A percentile compares a stretch with the other conserved stretches of the same genome.
These are phyloP conservation scores for Montipora foliosa DNA, from an alignment of 64 coral and sea anemone species.

Conservation along the genomic window DNA sequence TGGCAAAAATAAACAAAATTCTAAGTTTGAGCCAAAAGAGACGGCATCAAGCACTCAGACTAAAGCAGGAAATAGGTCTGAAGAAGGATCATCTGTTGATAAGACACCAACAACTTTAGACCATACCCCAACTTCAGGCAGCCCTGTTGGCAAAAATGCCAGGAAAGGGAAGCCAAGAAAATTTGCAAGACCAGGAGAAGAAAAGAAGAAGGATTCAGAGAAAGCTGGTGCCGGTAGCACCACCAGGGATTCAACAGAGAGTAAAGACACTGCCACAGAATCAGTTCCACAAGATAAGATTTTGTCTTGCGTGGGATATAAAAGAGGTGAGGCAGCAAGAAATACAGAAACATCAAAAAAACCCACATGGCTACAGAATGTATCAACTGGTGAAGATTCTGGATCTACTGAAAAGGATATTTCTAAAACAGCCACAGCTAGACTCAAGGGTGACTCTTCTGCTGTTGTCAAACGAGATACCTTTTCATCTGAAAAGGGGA, in stretches of 20 bases:
- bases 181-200: background rate
- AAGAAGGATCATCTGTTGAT: background rate
- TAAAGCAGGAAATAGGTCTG: background rate
- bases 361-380: background rate
- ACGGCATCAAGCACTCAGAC: background rate
- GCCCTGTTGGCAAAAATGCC: background rate
- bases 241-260: background rate
- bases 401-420: background rate
- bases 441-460: background rate
- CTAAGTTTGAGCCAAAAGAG: background rate
- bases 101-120: background rate
- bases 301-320: background rate
- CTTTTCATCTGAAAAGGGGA: background rate
- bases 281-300: background rate
- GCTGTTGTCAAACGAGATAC: background rate
- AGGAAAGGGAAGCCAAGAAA: conserved; percentile 31
- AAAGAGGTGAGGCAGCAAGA: background rate
- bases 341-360: background rate
- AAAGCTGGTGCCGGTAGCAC: too few relatives aligned
- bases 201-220: conserved; percentile 1
- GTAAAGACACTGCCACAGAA: background rate
- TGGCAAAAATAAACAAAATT: background rate
- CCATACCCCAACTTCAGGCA: conserved; percentile 7
- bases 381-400: background rate
- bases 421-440: background rate